Base-by-base conservation (phyloP, 2,797 vertebrate species). In the Ispidina picta region DNA sequence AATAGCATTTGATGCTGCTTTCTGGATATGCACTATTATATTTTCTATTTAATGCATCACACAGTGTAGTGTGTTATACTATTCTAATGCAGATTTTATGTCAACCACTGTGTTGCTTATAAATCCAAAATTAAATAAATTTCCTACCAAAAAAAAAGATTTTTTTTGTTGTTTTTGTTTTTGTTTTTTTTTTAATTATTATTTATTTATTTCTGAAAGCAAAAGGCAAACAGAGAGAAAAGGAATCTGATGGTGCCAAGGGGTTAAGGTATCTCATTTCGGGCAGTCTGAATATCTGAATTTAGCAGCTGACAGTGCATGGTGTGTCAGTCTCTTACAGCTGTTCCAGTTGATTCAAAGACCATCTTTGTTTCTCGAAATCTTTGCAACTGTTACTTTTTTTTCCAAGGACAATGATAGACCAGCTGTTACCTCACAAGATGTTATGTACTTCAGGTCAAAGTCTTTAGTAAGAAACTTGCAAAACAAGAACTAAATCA, bases 281-380 rank as follows among this genome's bases (percentile, higher is more conserved):
- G 0, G 88, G 43, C 71, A 59, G 90, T 62, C 91, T 89, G 89
- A 88, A 83, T 94, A 90, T 92, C 76, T 68, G 83, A 90, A 90
- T 86, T 54, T 64, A 95, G 97, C 98, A 98, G 98, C 97, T 98
- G 97, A 96, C 81, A 82, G 93, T 44, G 88, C 86, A 51, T 77
- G 89, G 88, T 79, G 87, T 83, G 86, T 88, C 93, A 79, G 88
- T 54, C 92, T 82, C 92, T 78, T 93, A 93, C 97, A 98, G 97
- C 98, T 97, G 98, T 96, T 96, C 95, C 87, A 43, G 76, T 84
- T 64, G 80, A 95, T 88, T 97, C 97, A 97, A 97, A 97, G 97
- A 87, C 66, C 79, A 96, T 96, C 97, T 98, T 97, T 98, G 97
- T 98, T 97, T 97, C 91, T 87, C 49, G 3, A 86, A 95, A 96